Base-by-base conservation (phyloP, 2,888 invertebrate genomes). In the Drosophila subquinaria region DNA sequence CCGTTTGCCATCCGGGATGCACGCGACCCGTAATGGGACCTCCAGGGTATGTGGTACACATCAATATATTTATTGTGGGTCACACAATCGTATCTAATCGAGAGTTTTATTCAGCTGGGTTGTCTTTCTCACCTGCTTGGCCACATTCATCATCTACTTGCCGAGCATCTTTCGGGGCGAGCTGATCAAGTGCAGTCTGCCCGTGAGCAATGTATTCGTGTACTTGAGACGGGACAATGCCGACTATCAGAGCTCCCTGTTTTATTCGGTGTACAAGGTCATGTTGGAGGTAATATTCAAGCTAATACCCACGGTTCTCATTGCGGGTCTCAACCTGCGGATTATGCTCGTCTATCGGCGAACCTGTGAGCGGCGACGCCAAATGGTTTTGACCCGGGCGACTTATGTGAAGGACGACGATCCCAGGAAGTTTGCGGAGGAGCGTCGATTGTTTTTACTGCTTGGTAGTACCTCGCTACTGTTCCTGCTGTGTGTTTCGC, bases 1-100 rank as follows among this genome's bases (percentile, higher is more conserved):
- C 96, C 69, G 96, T 96, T 6, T 96, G 96, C 83, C 95, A 95
- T 92, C 96, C 96, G 3, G 95, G 95, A 4, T 94, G 95, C 79
- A 94, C 95, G 15, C 93, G 95, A 50, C 95, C 95, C 4, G 94
- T 95, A 50, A 94, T 95, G 91, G 95, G 95, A 40, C 94, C 95
- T 4, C 95, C 95, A 15, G 94, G 95, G 82, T 94, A 73, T 27
- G 27, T 27, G 1, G 27, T 27, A 27, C 27, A 5, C 27, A 1
- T 27, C 27, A 27, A 5, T 27, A 6, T 27, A 27, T 0, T 27
- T 27, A 27, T 27, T 27, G 27, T 27, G 27, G 27, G 27, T 23
- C 57, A 15, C 1, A 20, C 6, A 15, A 40, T 33, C 33, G 9
- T 9, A 2, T 33, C 2, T 33, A 33, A 33, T 33, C 33, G 33